phyloP scores from a whole-genome alignment of 2,113 vertebrate genomes.

The Poeciliopsis turrubarensis region DNA sequence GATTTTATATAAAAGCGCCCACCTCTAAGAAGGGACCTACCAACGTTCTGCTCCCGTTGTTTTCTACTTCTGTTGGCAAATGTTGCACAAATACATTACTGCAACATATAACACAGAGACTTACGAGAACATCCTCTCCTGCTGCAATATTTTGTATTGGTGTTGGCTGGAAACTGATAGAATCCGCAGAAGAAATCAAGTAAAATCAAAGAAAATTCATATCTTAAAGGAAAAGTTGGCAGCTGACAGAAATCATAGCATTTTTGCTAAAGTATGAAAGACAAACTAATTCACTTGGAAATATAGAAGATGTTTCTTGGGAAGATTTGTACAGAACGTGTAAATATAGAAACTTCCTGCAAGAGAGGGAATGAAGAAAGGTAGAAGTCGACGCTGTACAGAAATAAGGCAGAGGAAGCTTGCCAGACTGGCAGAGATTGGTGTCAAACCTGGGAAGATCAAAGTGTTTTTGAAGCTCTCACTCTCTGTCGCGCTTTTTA shows the following conservation, averaged over 20 bases:
- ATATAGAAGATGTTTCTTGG: background rate
- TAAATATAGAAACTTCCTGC: constrained; percentile 44
- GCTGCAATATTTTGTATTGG: constrained; percentile 23
- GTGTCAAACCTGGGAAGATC: constrained; percentile 49
- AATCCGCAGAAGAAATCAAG: background rate
- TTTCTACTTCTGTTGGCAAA: constrained; percentile 42
- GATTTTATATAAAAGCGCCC: too few relatives aligned
- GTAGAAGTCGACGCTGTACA: constrained; percentile 30
- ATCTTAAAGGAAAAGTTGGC: background rate
- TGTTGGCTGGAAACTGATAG: constrained; percentile 36
- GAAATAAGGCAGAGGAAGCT: constrained; percentile 28
- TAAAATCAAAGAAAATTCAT: background rate
- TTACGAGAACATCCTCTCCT: constrained; percentile 50
- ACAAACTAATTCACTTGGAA: constrained; percentile 13
- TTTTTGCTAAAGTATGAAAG: background rate
- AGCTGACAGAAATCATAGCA: background rate
- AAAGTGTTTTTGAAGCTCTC: constrained; percentile 40
- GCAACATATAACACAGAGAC: constrained; percentile 29
- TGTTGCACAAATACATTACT: constrained; percentile 64
- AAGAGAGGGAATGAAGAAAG: constrained; percentile 8
- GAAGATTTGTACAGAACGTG: constrained; percentile 26
- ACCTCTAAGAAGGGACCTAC: constrained; percentile 16
- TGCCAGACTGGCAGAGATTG: constrained; percentile 28
- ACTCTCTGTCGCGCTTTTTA: constrained; percentile 8
- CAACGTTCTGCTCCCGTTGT: constrained; percentile 22